Conservation (phyloP, 2,797 vertebrate species). For the Ficedula albicollis region DNA sequence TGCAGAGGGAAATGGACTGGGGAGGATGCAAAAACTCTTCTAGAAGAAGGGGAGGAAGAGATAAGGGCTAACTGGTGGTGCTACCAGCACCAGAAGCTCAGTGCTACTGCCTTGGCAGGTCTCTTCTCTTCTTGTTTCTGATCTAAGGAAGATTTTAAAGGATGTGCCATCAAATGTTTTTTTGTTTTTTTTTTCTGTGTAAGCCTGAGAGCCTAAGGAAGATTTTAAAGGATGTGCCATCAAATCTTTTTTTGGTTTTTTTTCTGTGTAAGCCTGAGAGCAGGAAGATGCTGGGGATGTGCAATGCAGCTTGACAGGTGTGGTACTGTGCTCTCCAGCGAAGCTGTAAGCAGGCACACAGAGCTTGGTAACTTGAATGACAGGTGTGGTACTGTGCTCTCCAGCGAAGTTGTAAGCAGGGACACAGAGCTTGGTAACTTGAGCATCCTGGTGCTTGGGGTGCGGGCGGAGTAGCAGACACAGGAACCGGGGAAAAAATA, state of each 20-base stretch:
- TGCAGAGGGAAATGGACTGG: background rate
- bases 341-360: background rate
- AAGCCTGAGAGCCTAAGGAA: background rate
- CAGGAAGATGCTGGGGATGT: background rate
- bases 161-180: background rate
- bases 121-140: background rate
- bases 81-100: background rate
- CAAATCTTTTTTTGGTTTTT: background rate
- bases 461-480: background rate
- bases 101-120: background rate
- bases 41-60: background rate
- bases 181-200: background rate
- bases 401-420: background rate
- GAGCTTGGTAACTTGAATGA: background rate
- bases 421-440: background rate
- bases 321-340: background rate
- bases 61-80: background rate
- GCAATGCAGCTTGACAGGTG: background rate
- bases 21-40: background rate
- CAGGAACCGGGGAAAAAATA: background rate
- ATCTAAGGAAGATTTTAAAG: background rate
- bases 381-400: background rate
- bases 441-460: background rate
- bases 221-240: background rate
- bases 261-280: background rate